Base-by-base conservation (phyloP, 2,113 vertebrate species). In the Chionis minor region DNA sequence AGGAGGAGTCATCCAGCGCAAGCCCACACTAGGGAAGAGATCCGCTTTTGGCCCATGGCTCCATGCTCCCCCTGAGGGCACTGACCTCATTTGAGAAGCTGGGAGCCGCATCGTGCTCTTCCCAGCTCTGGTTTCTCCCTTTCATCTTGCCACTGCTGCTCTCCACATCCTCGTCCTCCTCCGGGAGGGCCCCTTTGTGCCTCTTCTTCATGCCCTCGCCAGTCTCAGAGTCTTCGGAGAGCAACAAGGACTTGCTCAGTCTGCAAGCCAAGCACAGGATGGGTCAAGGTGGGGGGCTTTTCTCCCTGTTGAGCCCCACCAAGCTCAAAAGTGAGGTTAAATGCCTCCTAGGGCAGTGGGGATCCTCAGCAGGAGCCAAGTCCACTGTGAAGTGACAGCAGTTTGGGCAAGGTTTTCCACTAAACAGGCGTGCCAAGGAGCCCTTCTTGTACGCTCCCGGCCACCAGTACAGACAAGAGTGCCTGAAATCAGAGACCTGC, bases 151-250 rank as follows among this genome's bases (percentile, higher is more conserved):
- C 98, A 45, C 97, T 86, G 55, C 96, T 86, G 42, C 97, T 92
- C 49, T 99, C 99, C 32, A 86, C 58, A 26, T 98, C 99, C 21
- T 99, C 99, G 0, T 99, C 98, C 28, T 99, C 99, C 58, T 99
- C 99, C 0, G 98, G 98, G 90, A 98, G 97, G 70, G 98, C 97
- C 51, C 98, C 97, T 44, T 99, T 98, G 92, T 99, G 99, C 86
- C 98, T 98, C 96, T 99, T 99, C 96, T 98, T 98, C 90, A 98
- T 97, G 70, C 98, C 98, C 16, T 99, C 98, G 4, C 99, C 99
- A 28, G 98, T 98, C 97, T 99, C 99, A 3, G 98, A 99, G 96
- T 99, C 99, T 65, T 99, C 99, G 0, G 99, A 99, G 81, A 99
- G 98, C 96, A 99, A 98, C 92, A 99, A 97, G 14, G 98, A 97